Evolutionary conservation across 2,797 vertebrate genomes (phyloP).

Genomic region (Pitangus sulphuratus): DNA sequence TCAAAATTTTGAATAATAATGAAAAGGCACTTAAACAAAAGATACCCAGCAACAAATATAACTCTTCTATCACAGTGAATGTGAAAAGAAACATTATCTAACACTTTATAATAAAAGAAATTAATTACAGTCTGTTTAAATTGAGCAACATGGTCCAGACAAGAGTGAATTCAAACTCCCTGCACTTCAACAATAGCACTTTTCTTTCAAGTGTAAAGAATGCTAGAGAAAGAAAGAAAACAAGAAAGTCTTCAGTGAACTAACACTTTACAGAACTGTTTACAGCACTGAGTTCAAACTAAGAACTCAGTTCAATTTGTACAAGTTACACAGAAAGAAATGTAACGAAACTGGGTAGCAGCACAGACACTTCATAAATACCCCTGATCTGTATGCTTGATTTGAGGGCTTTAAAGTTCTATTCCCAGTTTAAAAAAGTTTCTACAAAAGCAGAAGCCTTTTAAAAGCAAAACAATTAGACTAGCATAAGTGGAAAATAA

Average conservation of each 20-base stretch:
- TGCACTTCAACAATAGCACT: background rate
- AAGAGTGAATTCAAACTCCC: background rate
- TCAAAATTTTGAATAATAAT: conserved; percentile 24
- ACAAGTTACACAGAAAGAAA: conserved; percentile 17
- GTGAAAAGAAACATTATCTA: conserved; percentile 50
- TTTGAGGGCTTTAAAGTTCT: background rate
- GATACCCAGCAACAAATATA: conserved; percentile 54
- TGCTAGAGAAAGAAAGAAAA: background rate
- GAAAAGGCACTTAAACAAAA: conserved; percentile 62
- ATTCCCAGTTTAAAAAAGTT: background rate
- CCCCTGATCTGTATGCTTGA: background rate
- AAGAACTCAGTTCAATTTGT: background rate
- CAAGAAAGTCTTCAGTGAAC: background rate
- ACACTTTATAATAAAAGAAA: conserved; percentile 48
- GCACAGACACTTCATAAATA: conserved; percentile 24
- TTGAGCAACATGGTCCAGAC: background rate
- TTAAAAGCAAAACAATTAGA: background rate
- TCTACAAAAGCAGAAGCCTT: background rate
- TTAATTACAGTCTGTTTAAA: conserved; percentile 18
- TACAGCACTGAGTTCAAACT: background rate
- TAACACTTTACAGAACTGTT: background rate
- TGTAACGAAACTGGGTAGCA: conserved; percentile 34
- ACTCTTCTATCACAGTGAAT: conserved; percentile 53
- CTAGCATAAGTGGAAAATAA: background rate
- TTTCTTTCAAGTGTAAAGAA: conserved; percentile 15